A percentile compares a stretch with the other conserved stretches of the same genome.
These are phyloP conservation scores for Epicampocera succincta DNA, from an alignment of 2,888 invertebrate genomes.

Conservation along the genomic window DNA sequence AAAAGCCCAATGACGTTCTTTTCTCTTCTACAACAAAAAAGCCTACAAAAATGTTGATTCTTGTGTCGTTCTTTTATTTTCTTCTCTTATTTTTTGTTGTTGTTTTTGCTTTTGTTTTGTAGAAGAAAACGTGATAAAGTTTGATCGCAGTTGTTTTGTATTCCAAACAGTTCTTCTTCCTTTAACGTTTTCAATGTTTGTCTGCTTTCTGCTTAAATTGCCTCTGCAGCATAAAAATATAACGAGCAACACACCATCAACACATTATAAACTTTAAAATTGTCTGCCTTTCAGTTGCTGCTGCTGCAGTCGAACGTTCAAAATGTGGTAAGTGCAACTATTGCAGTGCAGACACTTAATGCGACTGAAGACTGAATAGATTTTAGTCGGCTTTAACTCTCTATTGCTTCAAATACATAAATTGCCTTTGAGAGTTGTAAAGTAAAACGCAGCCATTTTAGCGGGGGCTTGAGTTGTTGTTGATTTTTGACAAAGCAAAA, in stretches of 20 bases:
- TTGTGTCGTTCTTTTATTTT: constrained; percentile 12
- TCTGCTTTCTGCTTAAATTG: constrained; percentile 53
- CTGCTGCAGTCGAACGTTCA: constrained; percentile 23
- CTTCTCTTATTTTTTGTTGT: constrained; percentile 3
- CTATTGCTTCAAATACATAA: no score
- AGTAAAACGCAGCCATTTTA: no score
- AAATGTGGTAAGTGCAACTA: constrained; percentile 29
- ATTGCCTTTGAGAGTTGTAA: no score
- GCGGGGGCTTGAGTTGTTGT: no score
- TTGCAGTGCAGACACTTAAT: not conserved
- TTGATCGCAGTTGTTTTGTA: constrained; percentile 42
- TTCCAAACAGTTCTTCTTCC: constrained; percentile 50
- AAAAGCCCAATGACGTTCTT: constrained; percentile 20
- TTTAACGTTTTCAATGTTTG: constrained; percentile 44
- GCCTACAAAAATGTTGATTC: constrained; percentile 39
- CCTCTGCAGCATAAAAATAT: constrained; percentile 40
- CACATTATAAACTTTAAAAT: constrained; percentile 63
- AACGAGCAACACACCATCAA: constrained; percentile 64
- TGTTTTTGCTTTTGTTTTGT: constrained; percentile 30
- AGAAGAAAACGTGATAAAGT: constrained; percentile 60
- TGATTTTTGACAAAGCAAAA: no score
- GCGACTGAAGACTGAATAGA: no score
- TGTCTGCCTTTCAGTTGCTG: constrained; percentile 16
- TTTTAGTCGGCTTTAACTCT: no score
- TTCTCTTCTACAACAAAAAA: constrained; percentile 4